Base-by-base conservation (phyloP, 2,113 vertebrate species). In the Pomatorhinus ruficollis region DNA sequence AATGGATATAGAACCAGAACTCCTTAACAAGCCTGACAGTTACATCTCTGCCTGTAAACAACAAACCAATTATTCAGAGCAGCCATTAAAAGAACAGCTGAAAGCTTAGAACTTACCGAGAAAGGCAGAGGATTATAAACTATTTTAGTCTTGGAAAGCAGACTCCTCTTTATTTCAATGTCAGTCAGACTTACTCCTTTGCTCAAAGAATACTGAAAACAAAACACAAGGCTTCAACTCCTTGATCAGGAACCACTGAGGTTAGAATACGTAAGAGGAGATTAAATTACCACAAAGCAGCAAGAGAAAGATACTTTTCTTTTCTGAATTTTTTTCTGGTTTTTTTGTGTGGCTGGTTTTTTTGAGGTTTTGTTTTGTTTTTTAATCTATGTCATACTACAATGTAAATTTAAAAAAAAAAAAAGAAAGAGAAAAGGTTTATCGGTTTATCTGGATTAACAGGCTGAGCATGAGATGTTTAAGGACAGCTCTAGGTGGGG, bases 171-270 rank as follows among this genome's bases (percentile, higher is more conserved):
- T 92, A 75, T 93, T 91, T 77, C 40, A 65, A 5, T 35, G 75
- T 40, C 72, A 82, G 33, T 33, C 64, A 75, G 44, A 69, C 27
- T 77, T 61, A 70, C 27, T 86, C 23, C 37, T 65, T 76, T 81
- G 57, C 53, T 52, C 75, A 12, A 42, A 72, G 68, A 78, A 93
- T 71, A 89, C 83, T 78, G 83, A 86, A 96, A 83, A 61, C 72
- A 66, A 75, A 85, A 79, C 53, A 93, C n/a, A 94, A 71, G n/a
- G 17, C 83, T 79, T 91, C 90, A 94, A 56, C 70, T 91, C 71
- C 69, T 82, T 89, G 71, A 93, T 88, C 64, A 90, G 91, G 82
- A 56, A 47, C 61, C 83, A 37, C 35, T 44, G 24, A 7, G 80
- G 35, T 76, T 76, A n/a, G 53, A 40, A 50, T 42, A 71, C 40